Base-by-base conservation (phyloP, 2,797 vertebrate species). In the Corythornis leucogaster region DNA sequence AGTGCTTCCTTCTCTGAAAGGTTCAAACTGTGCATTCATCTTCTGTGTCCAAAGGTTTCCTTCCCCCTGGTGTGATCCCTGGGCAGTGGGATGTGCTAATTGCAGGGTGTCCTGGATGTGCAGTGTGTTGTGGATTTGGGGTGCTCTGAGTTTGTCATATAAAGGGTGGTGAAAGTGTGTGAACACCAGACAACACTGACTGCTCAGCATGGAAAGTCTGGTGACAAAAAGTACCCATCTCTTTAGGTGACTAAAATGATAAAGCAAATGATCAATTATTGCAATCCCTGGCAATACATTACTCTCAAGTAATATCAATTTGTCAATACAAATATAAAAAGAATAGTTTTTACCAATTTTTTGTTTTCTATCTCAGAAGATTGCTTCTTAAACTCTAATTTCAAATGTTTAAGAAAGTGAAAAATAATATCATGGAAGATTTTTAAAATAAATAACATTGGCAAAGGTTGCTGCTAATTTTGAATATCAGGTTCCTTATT, bases 231-330 rank as follows among this genome's bases (percentile, higher is more conserved):
- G 76, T 28, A 10, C 31, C 61, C 26, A 7, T 63, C 89, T 92
- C 79, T 59, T 76, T 63, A 75, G 46, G 26, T 87, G 28, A 62
- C 17, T 80, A 57, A 85, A 92, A 46, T 3, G 2, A 31, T 61
- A 71, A 12, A 75, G 59, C 38, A 92, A 25, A 20, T 91, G 82
- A 50, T 53, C 50, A 91, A 92, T 91, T 92, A 57, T 40, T 54
- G 53, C 31, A 35, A 53, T 61, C 31, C 25, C 57, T 89, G 64
- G 33, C 38, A 94, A 89, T 92, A 10, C 61, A 25, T 82, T 78
- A 55, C 40, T 12, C 51, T 78, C 33, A 80, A 85, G 77, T 85
- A 80, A 46, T 80, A 81, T 21, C 30, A 91, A 54, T 45, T 78
- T 53, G 86, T 59, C 58, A 43, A 67, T 81, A 38, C 5, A 2